phyloP scores from a whole-genome alignment of 2,888 invertebrate species.

The Eupithecia subumbrata region DNA sequence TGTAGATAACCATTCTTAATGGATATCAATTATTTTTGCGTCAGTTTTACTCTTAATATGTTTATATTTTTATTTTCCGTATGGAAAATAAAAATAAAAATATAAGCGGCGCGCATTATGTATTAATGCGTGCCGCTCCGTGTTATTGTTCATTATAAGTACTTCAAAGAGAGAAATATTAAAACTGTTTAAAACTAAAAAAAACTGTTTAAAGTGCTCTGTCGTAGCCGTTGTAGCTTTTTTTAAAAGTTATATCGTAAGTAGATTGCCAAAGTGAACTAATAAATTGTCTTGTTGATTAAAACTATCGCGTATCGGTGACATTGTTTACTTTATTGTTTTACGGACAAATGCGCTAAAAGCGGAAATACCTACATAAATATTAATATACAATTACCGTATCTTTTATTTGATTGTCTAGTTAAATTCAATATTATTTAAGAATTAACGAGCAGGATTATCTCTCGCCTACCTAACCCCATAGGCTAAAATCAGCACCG shows the following conservation, averaged over 20 bases:
- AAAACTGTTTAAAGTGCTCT: neutral
- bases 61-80: neutral
- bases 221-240: neutral
- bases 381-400: neutral
- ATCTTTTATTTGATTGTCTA: neutral
- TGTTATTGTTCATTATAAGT: neutral
- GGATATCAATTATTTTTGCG: neutral
- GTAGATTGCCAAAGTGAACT: neutral
- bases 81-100: too few species aligned
- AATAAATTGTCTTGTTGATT: neutral
- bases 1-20: conserved; percentile 45
- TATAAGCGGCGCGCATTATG: too few species aligned
- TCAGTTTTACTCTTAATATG: neutral
- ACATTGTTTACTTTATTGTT: neutral
- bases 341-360: neutral
- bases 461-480: neutral
- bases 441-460: neutral
- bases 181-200: neutral
- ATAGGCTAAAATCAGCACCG: neutral
- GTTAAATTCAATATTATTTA: neutral
- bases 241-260: neutral
- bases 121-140: neutral
- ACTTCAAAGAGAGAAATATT: neutral
- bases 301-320: neutral
- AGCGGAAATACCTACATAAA: neutral